Base-by-base conservation (phyloP, 2,113 vertebrate genomes). In the Neodontobutis hainanensis region DNA sequence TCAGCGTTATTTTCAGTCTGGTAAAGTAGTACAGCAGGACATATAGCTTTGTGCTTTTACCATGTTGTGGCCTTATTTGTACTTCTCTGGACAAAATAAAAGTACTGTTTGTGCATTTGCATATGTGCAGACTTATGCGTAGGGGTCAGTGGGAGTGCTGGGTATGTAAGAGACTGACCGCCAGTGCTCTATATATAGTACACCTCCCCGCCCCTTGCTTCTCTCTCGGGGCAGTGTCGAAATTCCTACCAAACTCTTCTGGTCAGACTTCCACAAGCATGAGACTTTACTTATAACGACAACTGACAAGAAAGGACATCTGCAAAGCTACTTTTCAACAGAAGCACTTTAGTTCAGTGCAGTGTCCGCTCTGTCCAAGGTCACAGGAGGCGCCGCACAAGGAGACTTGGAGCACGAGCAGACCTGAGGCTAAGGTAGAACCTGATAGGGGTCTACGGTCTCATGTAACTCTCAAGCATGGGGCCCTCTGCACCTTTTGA, bases 161-260 rank as follows among this genome's bases (percentile, higher is more conserved):
- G 92, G 94, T 95, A 94, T 94, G 93, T 93, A 93, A 93, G 93
- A 89, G 89, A 93, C 89, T 91, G 93, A 91, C 94, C 92, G 93
- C 91, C 94, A 92, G 81, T 82, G 65, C 90, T 94, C 94, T 98
- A 98, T 95, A 97, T 96, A 95, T 98, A 98, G 95, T 90, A 8
- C 75, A 75, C 91, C 93, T 92, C 93, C 92, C 92, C 93, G 88
- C 90, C 91, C 92, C 87, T 87, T 85, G 85, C 89, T 91, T 91
- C 91, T 90, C 91, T 93, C 93, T 90, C 81, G 56, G 86, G 85
- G 88, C 89, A 88, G 89, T 93, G 94, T 95, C 96, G 95, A 95
- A 97, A 95, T 96, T 95, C 94, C 91, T 91, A 78, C 85, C 77
- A 86, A 89, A 90, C 89, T 84, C 82, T 67, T 86, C 91, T 75